Evolutionary conservation across 2,113 vertebrate species (phyloP).

Genomic region (Gadus chalcogrammus): DNA sequence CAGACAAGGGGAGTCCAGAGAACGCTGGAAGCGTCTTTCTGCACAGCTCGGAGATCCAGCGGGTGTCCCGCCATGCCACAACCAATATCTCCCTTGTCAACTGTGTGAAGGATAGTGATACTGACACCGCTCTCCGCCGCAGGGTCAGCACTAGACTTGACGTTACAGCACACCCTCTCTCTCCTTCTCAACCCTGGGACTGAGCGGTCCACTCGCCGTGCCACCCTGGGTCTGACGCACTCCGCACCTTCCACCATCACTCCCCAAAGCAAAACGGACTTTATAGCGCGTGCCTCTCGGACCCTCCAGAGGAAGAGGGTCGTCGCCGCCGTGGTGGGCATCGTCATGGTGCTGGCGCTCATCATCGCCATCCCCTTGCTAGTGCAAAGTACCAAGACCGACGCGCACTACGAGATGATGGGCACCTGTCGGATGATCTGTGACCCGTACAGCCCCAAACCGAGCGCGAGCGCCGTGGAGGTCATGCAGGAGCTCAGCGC

Average conservation of each 20-base stretch:
- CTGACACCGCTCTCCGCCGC: slow-evolving; percentile 40
- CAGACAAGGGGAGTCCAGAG: slow-evolving; percentile 17
- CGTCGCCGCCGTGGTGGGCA: slow-evolving; percentile 72
- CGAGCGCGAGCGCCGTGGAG: slow-evolving; percentile 76
- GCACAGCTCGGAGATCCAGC: slow-evolving; percentile 28
- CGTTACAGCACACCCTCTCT: slow-evolving; percentile 15
- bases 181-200: background rate
- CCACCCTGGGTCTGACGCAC: background rate
- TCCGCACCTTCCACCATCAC: slow-evolving; percentile 70
- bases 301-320: slow-evolving; percentile 71
- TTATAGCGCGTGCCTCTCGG: slow-evolving; percentile 71
- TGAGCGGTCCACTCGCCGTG: background rate
- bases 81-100: slow-evolving; percentile 35
- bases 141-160: slow-evolving; percentile 10
- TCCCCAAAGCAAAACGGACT: slow-evolving; percentile 72
- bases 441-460: slow-evolving; percentile 77
- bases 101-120: slow-evolving; percentile 38
- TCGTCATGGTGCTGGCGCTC: slow-evolving; percentile 79
- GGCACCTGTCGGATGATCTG: slow-evolving; percentile 91
- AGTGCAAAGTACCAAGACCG: slow-evolving; percentile 72
- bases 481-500: slow-evolving; percentile 80
- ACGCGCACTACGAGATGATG: slow-evolving; percentile 89
- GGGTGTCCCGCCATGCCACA: slow-evolving; percentile 32
- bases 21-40: slow-evolving; percentile 27
- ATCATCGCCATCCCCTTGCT: slow-evolving; percentile 78